Evolutionary conservation across 1,140 invertebrate species (phyloP).

Genomic region (Ceratoteleas bidentatus): DNA sequence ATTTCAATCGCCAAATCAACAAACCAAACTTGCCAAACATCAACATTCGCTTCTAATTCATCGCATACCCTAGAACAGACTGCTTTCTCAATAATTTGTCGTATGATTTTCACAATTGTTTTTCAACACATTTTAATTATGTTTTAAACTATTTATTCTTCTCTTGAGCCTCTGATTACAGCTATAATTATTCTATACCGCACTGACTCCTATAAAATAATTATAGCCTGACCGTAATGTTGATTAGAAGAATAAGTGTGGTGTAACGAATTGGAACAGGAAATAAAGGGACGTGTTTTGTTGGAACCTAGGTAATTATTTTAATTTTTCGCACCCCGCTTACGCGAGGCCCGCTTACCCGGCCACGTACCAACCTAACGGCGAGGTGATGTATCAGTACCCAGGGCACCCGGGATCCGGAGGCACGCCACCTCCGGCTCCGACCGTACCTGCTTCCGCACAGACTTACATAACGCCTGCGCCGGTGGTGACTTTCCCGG

Average conservation of each 20-base stretch:
- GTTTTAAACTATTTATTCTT: too few species aligned
- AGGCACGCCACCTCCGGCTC: conserved; percentile 77
- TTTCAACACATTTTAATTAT: too few species aligned
- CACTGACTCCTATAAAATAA: background rate
- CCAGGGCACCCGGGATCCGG: conserved; percentile 79
- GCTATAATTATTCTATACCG: too few species aligned
- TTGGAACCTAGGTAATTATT: conserved; percentile 74
- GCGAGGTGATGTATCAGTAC: conserved; percentile 82
- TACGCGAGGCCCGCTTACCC: conserved; percentile 79
- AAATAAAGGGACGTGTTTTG: conserved; percentile 53
- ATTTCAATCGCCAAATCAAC: too few species aligned
- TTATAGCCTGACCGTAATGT: background rate
- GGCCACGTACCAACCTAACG: conserved; percentile 77
- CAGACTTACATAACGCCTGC: conserved; percentile 79
- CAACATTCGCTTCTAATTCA: too few species aligned
- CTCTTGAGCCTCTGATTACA: too few species aligned
- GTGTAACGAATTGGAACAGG: conserved; percentile 22
- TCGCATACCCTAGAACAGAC: too few species aligned
- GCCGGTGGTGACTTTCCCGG: conserved; percentile 77
- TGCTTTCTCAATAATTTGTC: too few species aligned
- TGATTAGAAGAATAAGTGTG: conserved; percentile 12
- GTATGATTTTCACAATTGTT: too few species aligned
- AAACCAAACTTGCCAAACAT: too few species aligned
- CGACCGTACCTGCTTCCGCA: conserved; percentile 75
- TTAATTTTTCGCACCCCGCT: conserved; percentile 79